Percentiles rank a stretch among this genome's conserved stretches.
Evolutionary conservation across 2,797 vertebrate genomes (phyloP).

Genomic region (Oryzias sinensis): DNA sequence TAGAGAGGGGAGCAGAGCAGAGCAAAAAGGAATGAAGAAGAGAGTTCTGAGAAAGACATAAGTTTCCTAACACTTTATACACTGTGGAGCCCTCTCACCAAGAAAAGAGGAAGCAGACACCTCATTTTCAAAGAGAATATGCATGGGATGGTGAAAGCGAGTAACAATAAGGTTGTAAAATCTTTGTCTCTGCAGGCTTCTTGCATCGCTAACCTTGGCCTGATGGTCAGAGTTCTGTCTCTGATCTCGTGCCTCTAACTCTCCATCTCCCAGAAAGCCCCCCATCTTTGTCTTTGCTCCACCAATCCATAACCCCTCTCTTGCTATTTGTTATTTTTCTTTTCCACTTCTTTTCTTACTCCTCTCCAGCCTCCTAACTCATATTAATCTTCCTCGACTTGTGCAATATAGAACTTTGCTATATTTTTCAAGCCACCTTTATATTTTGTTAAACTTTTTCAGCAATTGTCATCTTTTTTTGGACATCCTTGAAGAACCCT

Average conservation of each 20-base stretch:
- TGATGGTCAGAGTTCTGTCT: constrained; percentile 57
- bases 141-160: constrained; percentile 57
- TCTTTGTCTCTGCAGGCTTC: constrained; percentile 69
- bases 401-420: constrained; percentile 5
- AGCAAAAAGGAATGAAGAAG: constrained; percentile 36
- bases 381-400: constrained; percentile 28
- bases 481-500: constrained; percentile 35
- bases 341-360: constrained; percentile 34
- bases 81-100: constrained; percentile 48
- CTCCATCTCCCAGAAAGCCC: constrained; percentile 38
- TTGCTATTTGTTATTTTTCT: constrained; percentile 43
- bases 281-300: constrained; percentile 38
- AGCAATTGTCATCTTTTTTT: constrained; percentile 36
- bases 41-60: constrained; percentile 46
- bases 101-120: constrained; percentile 37
- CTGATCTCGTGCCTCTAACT: constrained; percentile 43
- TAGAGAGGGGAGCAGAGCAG: constrained; percentile 39
- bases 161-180: constrained; percentile 70
- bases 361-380: constrained; percentile 34
- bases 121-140: constrained; percentile 73
- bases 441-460: constrained; percentile 49
- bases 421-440: constrained; percentile 26
- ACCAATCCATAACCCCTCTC: constrained; percentile 53
- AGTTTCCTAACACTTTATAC: constrained; percentile 58
- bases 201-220: constrained; percentile 65